Conservation (phyloP, 2,888 invertebrate species). For the Galerucella calmariensis region DNA sequence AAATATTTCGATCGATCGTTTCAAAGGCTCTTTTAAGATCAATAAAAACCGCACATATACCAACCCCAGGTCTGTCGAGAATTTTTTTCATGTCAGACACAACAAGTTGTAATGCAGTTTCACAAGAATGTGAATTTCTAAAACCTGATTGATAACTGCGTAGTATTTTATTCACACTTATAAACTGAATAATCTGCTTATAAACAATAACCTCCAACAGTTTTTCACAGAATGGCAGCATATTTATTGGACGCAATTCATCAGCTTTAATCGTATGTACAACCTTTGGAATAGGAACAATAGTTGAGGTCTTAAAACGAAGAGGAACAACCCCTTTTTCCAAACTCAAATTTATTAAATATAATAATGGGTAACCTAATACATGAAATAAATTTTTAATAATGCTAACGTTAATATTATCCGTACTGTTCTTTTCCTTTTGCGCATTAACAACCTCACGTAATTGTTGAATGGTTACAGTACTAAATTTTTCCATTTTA, state of each 20-base stretch:
- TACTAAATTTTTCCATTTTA: slow-evolving; percentile 1
- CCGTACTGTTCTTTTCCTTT: slow-evolving; percentile 12
- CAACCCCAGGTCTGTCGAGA: slow-evolving; percentile 9
- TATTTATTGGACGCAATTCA: slow-evolving; percentile 16
- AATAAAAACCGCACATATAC: slow-evolving; percentile 19
- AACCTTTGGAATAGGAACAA: slow-evolving; percentile 12
- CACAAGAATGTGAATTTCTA: slow-evolving; percentile 17
- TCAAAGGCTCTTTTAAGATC: slow-evolving; percentile 21
- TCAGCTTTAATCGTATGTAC: slow-evolving; percentile 17
- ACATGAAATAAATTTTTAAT: slow-evolving; percentile 18
- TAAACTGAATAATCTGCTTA: slow-evolving; percentile 8
- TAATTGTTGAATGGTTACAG: slow-evolving; percentile 11
- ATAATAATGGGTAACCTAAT: slow-evolving; percentile 4
- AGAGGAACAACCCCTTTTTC: slow-evolving; percentile 19
- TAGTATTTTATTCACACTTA: slow-evolving; percentile 15
- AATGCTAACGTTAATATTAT: slow-evolving; percentile 3
- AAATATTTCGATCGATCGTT: slow-evolving; percentile 10
- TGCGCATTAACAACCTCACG: background rate
- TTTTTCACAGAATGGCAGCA: slow-evolving; percentile 18
- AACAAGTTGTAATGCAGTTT: slow-evolving; percentile 6
- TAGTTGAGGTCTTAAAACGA: slow-evolving; percentile 9
- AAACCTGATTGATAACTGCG: slow-evolving; percentile 19
- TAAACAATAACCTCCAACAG: slow-evolving; percentile 11
- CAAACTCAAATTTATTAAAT: slow-evolving; percentile 14
- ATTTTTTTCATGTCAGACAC: slow-evolving; percentile 10